Conservation (phyloP, 2,888 invertebrate genomes). For the Leptopterna dolabrata region DNA sequence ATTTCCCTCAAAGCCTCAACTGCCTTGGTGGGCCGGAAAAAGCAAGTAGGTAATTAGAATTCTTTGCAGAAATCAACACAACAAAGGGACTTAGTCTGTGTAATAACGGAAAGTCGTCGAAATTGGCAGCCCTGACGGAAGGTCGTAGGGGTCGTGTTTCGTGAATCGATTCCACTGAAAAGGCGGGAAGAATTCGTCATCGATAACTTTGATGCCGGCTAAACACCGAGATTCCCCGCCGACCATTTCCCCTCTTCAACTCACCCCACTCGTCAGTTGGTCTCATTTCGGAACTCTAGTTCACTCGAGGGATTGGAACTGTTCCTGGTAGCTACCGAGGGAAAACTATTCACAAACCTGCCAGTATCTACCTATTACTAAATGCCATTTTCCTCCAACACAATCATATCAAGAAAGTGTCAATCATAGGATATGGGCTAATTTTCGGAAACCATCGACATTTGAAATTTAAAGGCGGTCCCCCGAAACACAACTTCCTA, state of each 20-base stretch:
- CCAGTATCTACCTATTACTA: too few species aligned
- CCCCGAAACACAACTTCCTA: too few species aligned
- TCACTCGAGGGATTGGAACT: background rate
- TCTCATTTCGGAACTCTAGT: background rate
- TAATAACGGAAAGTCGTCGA: background rate
- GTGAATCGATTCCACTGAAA: background rate
- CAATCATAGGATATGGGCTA: too few species aligned
- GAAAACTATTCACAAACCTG: background rate
- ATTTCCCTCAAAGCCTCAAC: too few species aligned
- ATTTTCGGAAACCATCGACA: too few species aligned
- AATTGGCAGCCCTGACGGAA: background rate
- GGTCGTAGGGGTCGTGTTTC: background rate
- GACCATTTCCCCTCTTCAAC: background rate
- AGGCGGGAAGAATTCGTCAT: background rate
- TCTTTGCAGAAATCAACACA: too few species aligned
- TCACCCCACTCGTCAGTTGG: background rate
- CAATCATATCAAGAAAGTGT: too few species aligned
- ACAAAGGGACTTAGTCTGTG: too few species aligned
- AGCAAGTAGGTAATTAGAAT: too few species aligned
- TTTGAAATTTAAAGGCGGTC: too few species aligned
- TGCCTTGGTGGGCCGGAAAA: too few species aligned
- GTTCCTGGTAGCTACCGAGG: background rate
- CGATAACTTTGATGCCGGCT: background rate
- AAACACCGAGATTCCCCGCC: background rate
- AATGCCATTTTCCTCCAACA: too few species aligned